phyloP scores from a whole-genome alignment of 1,140 invertebrate genomes.

The Apis cerana region DNA sequence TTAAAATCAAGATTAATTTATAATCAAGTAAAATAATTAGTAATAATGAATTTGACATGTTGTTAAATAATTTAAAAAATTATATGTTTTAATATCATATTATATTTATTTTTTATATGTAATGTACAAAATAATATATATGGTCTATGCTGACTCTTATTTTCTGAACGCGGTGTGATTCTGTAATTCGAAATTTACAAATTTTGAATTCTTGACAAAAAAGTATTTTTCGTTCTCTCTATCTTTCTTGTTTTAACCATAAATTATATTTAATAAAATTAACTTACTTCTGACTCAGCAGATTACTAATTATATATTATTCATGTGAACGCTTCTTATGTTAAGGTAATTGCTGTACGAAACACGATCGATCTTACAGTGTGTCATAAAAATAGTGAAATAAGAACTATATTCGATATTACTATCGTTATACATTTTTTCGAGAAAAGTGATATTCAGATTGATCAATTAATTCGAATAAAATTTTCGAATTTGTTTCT shows the following conservation, averaged over 20 bases:
- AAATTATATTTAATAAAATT: conserved; percentile 14
- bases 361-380: conserved; percentile 26
- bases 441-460: conserved; percentile 7
- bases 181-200: conserved; percentile 1
- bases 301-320: neutral
- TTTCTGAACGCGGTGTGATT: neutral
- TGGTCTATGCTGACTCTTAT: neutral
- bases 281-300: conserved; percentile 10
- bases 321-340: conserved; percentile 37
- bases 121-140: neutral
- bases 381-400: conserved; percentile 38
- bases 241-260: neutral
- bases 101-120: neutral
- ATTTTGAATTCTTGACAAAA: conserved; percentile 8
- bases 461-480: neutral
- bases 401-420: conserved; percentile 2
- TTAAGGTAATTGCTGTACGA: conserved; percentile 33
- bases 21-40: neutral
- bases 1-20: neutral
- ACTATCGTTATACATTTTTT: conserved; percentile 3
- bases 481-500: neutral
- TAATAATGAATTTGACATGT: neutral
- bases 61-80: neutral
- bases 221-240: neutral
- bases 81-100: neutral